Evolutionary conservation across 35 echinoderm and acorn worm species (phyloP).

Genomic region (Heliocidaris erythrogramma): DNA sequence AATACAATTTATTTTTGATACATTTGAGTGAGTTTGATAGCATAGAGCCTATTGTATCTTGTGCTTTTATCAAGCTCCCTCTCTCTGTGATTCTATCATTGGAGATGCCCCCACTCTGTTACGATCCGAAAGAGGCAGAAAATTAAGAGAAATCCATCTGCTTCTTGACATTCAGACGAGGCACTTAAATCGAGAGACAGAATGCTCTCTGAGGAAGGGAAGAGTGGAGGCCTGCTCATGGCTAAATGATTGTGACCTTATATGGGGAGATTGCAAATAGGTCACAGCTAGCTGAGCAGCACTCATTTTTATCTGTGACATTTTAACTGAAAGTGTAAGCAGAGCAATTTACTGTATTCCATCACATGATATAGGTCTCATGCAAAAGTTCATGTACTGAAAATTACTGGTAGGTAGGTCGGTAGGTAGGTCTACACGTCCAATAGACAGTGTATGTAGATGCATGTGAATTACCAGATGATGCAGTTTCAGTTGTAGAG

Average conservation of each 20-base stretch:
- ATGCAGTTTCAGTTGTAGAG: no score
- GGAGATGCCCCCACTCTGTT: not conserved
- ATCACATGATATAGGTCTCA: not conserved
- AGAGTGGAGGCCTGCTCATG: not conserved
- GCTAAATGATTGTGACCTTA: constrained; percentile 3
- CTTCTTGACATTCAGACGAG: not conserved
- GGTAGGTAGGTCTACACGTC: no score
- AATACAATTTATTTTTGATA: no score
- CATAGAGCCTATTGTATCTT: no score
- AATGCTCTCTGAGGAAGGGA: not conserved
- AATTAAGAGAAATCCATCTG: constrained; percentile 13
- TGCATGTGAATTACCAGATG: no score
- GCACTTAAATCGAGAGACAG: not conserved
- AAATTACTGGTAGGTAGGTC: not conserved
- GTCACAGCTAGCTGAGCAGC: not conserved
- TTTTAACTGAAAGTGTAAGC: not conserved
- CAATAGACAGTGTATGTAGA: no score
- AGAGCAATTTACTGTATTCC: not conserved
- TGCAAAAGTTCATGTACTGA: not conserved
- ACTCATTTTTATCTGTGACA: not conserved
- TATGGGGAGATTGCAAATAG: constrained; percentile 3
- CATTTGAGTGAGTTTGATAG: no score
- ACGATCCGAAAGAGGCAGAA: not conserved
- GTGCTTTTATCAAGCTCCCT: no score
- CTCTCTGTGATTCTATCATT: no score